A percentile compares a stretch with the other conserved stretches of the same genome.
Evolutionary conservation across 2,888 invertebrate genomes (phyloP).

Genomic region (Lissonota sp.): DNA sequence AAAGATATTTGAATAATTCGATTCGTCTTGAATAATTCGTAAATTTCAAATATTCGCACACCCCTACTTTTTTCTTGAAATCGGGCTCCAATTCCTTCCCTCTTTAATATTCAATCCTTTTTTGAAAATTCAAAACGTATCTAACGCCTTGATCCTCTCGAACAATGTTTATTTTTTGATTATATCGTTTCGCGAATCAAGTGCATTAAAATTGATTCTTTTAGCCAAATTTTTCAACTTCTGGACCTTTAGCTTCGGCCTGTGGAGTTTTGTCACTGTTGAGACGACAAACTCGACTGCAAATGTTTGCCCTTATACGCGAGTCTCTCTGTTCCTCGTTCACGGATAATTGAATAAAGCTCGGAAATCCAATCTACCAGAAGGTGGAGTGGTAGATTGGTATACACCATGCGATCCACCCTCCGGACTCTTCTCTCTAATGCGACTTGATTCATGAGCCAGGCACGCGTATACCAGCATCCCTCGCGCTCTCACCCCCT

Average conservation of each 20-base stretch:
- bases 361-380: conserved; percentile 82
- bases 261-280: not conserved
- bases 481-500: conserved; percentile 62
- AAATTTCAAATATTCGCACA: too few species aligned
- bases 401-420: conserved; percentile 69
- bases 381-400: conserved; percentile 80
- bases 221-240: too few species aligned
- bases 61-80: too few species aligned
- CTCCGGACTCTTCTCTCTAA: conserved; percentile 73
- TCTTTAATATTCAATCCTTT: too few species aligned
- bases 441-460: conserved; percentile 83
- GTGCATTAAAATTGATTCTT: too few species aligned
- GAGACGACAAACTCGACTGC: conserved; percentile 21
- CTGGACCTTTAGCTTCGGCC: too few species aligned
- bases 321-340: conserved; percentile 63
- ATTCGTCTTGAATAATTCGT: too few species aligned
- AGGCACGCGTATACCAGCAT: conserved; percentile 74
- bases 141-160: too few species aligned
- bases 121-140: too few species aligned
- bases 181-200: too few species aligned
- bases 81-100: too few species aligned
- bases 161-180: not conserved
- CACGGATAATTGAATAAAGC: conserved; percentile 83
- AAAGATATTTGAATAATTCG: too few species aligned
- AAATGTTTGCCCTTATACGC: not conserved